Conservation (phyloP, 2,888 invertebrate genomes). For the Pseudococcus longispinus region DNA sequence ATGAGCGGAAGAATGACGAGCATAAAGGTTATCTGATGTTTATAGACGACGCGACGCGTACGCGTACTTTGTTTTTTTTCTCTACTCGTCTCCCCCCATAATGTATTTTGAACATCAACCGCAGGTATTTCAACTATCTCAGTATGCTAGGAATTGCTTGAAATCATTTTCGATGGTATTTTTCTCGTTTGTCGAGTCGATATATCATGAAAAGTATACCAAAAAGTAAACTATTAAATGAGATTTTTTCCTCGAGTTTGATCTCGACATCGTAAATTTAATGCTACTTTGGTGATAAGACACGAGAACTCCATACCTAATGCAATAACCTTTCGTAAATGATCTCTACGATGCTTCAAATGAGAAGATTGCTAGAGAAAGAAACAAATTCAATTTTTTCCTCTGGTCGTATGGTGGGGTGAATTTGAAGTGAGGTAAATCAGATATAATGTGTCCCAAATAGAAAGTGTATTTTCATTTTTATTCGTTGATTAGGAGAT, state of each 20-base stretch:
- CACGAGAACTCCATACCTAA: not conserved
- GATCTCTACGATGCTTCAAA: not conserved
- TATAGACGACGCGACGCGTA: not conserved
- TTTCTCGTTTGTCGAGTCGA: not conserved
- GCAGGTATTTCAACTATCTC: not conserved
- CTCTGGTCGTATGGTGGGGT: not conserved
- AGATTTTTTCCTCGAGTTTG: not conserved
- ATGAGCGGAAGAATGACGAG: conserved; percentile 39
- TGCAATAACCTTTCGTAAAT: not conserved
- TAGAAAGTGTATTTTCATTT: too few species aligned
- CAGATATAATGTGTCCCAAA: too few species aligned
- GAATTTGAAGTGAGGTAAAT: not conserved
- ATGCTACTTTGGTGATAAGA: not conserved
- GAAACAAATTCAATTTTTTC: not conserved
- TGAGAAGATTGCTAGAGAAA: not conserved
- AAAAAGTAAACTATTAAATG: not conserved
- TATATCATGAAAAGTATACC: not conserved
- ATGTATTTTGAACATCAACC: not conserved
- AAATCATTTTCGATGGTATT: not conserved
- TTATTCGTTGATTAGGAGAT: too few species aligned
- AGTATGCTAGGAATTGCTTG: not conserved
- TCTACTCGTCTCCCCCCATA: not conserved
- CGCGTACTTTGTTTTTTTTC: not conserved
- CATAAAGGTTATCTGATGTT: conserved; percentile 30
- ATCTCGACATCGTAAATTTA: not conserved